Evolutionary conservation across 2,888 invertebrate species (phyloP), one percentile per base, ranked within the genome.

Genomic region (Pedicia rivosa): DNA sequence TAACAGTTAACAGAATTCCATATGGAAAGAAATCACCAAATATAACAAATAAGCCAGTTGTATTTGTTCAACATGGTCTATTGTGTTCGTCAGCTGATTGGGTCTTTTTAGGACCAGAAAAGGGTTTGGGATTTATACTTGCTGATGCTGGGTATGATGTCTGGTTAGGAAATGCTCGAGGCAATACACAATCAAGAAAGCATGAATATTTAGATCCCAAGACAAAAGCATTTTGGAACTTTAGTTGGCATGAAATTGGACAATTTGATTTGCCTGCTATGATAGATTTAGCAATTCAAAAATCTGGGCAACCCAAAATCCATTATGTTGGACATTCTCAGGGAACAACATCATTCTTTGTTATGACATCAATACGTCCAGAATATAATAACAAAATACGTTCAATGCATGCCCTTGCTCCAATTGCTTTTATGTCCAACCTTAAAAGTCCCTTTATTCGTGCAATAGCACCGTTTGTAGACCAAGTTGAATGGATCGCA

Each of bases 11-110:
- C 50, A 68, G 87, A 39, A 35, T 35, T 12, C 35, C 35, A 14
- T 16, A 26, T 16, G 35, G 35, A n/a, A 5, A 26, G 8, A 12
- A 35, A 26, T 12, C n/a, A 2, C 35, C 35, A 4, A 16, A 16
- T 3, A 12, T 17, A 8, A n/a, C 25, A n/a, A 26, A 26, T 6
- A 25, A 26, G 4, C 35, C 35, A 16, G 12, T 12, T 12, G 68
- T 74, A 2, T 67, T 78, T 35, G 42, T 80, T 31, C 69, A 76
- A 61, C 80, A 79, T 46, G 81, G 88, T 1, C 58, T 90, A 3
- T 57, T 83, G 17, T 73, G 72, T 34, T 76, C 77, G 20, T 78
- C 84, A 0, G 72, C 76, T 13, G 74, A 78, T 48, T 88, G 74
- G 69, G 64, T 88, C 10, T 57, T 80, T 30, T 73, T 78, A 59